Evolutionary conservation across 1,140 invertebrate genomes (phyloP).

Genomic region (Samia ricini): DNA sequence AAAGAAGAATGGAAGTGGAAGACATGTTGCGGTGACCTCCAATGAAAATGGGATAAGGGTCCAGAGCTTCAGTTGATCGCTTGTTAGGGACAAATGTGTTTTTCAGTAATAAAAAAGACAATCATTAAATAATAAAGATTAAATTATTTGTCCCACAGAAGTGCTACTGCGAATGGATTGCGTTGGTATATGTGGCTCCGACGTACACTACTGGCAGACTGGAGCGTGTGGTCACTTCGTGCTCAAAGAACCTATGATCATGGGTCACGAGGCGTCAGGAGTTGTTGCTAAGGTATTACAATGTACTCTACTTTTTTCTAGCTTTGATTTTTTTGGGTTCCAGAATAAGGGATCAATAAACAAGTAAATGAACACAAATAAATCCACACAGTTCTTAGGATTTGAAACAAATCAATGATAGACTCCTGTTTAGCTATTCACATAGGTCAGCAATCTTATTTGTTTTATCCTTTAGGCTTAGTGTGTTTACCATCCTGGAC

Average conservation of each 20-base stretch:
- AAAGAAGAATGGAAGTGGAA: no score
- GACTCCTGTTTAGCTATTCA: no score
- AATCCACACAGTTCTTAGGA: neutral
- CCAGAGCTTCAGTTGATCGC: no score
- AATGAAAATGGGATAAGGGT: no score
- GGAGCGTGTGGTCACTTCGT: constrained; percentile 92
- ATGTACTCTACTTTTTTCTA: neutral
- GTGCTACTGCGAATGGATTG: constrained; percentile 92
- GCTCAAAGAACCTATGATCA: constrained; percentile 90
- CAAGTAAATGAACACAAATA: neutral
- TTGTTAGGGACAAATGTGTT: no score
- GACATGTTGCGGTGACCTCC: no score
- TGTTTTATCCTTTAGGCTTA: no score
- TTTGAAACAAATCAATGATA: no score
- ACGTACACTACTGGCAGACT: constrained; percentile 93
- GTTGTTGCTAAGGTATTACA: constrained; percentile 79
- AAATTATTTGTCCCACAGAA: constrained; percentile 82
- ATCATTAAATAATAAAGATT: no score
- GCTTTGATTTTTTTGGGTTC: neutral
- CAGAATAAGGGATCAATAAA: neutral
- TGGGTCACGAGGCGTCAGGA: constrained; percentile 93
- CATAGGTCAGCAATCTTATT: no score
- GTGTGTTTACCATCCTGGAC: no score
- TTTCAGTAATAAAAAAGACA: no score
- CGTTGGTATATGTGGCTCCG: constrained; percentile 97